Percentiles rank a stretch among this genome's conserved stretches.
Conservation (phyloP, 2,888 invertebrate species). For the Harmothoe impar region DNA sequence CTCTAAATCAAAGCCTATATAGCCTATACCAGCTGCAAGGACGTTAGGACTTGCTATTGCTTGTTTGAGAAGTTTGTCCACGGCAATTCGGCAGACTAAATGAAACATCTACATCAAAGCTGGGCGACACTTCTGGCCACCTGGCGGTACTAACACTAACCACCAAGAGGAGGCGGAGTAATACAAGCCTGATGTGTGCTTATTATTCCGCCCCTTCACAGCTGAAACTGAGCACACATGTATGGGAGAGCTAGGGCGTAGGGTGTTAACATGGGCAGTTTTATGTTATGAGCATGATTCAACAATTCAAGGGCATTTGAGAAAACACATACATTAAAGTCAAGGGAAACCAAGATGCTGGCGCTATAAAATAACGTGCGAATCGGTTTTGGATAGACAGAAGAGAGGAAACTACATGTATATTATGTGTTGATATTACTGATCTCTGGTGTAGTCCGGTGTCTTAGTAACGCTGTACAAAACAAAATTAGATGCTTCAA, state of each 20-base stretch:
- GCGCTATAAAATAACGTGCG: too few species aligned
- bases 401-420: too few species aligned
- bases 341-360: too few species aligned
- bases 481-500: too few species aligned
- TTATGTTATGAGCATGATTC: too few species aligned
- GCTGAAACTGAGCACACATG: not conserved
- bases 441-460: too few species aligned
- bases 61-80: not conserved
- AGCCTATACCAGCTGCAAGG: not conserved
- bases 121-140: not conserved
- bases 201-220: not conserved
- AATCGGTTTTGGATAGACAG: too few species aligned
- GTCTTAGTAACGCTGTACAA: too few species aligned
- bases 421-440: too few species aligned
- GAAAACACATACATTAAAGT: too few species aligned
- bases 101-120: slow-evolving; percentile 38
- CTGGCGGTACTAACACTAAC: slow-evolving; percentile 13
- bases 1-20: not conserved
- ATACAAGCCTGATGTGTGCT: not conserved
- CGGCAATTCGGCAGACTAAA: slow-evolving; percentile 3
- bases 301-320: too few species aligned
- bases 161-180: not conserved
- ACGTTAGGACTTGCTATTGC: not conserved
- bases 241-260: not conserved
- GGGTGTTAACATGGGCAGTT: not conserved